phyloP scores from a whole-genome alignment of 1,140 invertebrate species.

The Diabrotica virgifera region DNA sequence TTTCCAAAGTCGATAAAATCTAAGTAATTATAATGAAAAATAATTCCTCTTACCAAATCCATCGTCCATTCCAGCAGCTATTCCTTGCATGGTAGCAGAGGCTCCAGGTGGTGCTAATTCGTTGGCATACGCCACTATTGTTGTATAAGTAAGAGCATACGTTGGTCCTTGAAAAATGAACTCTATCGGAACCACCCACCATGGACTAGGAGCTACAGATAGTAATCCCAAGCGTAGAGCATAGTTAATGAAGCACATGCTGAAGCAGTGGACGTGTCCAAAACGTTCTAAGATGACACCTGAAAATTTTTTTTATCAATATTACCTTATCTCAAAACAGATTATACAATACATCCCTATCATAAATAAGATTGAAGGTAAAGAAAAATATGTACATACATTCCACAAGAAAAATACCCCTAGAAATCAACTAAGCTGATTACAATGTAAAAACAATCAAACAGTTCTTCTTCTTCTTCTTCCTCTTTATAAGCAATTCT shows the following conservation, averaged over 20 bases:
- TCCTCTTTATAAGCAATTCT: too few species aligned
- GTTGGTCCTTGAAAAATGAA: slow-evolving; percentile 73
- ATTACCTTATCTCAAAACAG: too few species aligned
- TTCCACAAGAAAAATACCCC: too few species aligned
- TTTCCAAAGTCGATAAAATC: too few species aligned
- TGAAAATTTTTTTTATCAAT: too few species aligned
- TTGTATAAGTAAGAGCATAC: slow-evolving; percentile 74
- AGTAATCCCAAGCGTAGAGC: slow-evolving; percentile 64
- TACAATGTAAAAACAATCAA: too few species aligned
- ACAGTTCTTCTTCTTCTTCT: too few species aligned
- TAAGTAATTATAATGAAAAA: background rate
- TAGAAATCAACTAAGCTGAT: too few species aligned
- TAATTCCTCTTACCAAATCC: slow-evolving; percentile 60
- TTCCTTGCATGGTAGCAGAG: slow-evolving; percentile 77
- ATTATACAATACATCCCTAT: too few species aligned
- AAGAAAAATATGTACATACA: too few species aligned
- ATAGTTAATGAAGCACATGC: slow-evolving; percentile 69
- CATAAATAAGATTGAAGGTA: too few species aligned
- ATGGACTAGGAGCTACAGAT: slow-evolving; percentile 67
- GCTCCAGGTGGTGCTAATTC: slow-evolving; percentile 70
- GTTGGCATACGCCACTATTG: slow-evolving; percentile 74
- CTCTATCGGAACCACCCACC: slow-evolving; percentile 71
- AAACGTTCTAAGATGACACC: slow-evolving; percentile 68
- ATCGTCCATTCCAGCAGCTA: slow-evolving; percentile 80
- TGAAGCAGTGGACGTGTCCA: slow-evolving; percentile 69